These are phyloP conservation scores for Pterophyllum scalare DNA, from an alignment of 2,113 vertebrate genomes.

Conservation along the genomic window DNA sequence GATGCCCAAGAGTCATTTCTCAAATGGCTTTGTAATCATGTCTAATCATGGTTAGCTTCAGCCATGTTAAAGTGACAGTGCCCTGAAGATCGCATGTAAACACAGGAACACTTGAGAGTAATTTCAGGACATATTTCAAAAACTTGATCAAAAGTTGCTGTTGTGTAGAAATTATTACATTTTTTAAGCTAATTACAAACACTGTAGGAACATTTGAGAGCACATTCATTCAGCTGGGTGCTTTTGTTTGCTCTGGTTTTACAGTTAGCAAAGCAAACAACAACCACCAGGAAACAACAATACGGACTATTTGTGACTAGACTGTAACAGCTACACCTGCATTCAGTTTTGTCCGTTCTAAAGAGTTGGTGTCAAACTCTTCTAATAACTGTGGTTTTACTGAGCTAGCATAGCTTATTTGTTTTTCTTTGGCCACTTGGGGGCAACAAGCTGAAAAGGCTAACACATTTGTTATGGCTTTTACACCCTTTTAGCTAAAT, in stretches of 20 bases:
- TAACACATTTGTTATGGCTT: neutral
- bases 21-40: constrained; percentile 64
- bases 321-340: neutral
- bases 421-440: neutral
- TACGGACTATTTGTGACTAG: neutral
- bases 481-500: neutral
- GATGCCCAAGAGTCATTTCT: constrained; percentile 49
- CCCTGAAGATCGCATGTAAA: constrained; percentile 29
- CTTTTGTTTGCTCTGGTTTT: neutral
- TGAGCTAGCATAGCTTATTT: neutral
- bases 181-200: neutral
- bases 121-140: neutral
- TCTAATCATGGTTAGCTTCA: constrained; percentile 52
- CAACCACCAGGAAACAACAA: neutral
- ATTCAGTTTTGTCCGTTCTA: neutral
- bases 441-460: neutral
- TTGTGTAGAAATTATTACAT: neutral
- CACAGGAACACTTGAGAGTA: constrained; percentile 6
- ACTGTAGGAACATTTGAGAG: neutral
- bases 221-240: too few relatives aligned
- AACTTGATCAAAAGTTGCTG: neutral
- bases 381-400: neutral
- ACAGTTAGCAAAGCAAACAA: neutral
- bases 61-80: constrained; percentile 31
- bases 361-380: neutral